Conservation (phyloP, 2,888 invertebrate genomes). For the Eupithecia exiguata region DNA sequence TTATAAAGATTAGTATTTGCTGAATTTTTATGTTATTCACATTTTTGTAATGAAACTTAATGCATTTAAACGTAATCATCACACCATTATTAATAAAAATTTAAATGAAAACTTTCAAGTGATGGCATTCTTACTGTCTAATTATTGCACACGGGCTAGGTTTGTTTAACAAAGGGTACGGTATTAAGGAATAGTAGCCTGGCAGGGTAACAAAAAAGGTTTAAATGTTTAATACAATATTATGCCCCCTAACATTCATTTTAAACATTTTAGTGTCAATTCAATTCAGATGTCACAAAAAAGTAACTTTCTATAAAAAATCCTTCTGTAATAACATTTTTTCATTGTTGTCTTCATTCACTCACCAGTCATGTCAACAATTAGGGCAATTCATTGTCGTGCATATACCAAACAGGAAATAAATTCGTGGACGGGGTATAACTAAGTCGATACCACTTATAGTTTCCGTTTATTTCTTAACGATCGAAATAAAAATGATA, state of each 20-base stretch:
- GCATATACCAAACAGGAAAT: too few species aligned
- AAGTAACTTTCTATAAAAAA: too few species aligned
- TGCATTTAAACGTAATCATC: neutral
- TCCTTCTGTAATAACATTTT: too few species aligned
- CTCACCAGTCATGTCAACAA: too few species aligned
- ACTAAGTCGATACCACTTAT: neutral
- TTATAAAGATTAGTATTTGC: neutral
- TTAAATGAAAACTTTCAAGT: neutral
- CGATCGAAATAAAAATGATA: neutral
- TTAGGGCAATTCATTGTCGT: too few species aligned
- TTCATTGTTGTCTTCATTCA: too few species aligned
- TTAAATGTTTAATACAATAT: neutral
- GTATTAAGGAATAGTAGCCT: neutral
- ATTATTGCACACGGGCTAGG: neutral
- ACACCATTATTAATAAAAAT: neutral
- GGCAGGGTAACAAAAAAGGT: neutral
- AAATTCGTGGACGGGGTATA: too few species aligned
- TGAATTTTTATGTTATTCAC: neutral
- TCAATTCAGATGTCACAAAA: neutral
- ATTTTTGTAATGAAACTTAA: neutral
- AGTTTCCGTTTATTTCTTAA: too few species aligned
- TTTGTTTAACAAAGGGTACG: neutral
- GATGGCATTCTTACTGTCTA: neutral
- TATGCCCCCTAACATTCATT: neutral
- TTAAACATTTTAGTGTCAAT: neutral